Evolutionary conservation across 2,888 invertebrate species (phyloP), one percentile per base, ranked within the genome.

Genomic region (Tetanocera ferruginea): DNA sequence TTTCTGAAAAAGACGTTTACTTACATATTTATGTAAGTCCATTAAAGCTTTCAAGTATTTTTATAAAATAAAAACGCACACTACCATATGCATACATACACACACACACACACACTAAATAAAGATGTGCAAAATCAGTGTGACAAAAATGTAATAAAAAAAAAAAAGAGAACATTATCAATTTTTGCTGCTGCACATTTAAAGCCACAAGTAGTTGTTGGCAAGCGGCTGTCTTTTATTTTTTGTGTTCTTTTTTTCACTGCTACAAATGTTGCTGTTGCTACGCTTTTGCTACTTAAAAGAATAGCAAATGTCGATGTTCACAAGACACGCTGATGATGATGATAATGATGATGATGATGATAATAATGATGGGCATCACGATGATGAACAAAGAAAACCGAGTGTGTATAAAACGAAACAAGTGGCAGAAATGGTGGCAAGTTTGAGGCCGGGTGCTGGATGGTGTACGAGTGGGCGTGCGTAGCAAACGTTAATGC

Each of bases 131-230:
- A 64, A 64, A 64, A 34, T n/a, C 0, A 64, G 64, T 64, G 14
- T 34, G 34, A 64, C 28, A 31, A 34, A 64, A 64, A 64, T 43
- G 14, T 43, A 43, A 43, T 43, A 43, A 64, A 31, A 62, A n/a
- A 11, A 69, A n/a, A 66, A 66, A 17, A n/a, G 17, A 60, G 31
- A 6, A 31, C 64, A 31, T 49, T 37, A 57, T 57, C 72, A 57
- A 57, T 57, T 62, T 43, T 60, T 17, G 62, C 19, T 17, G 62
- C 19, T 28, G 62, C 62, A 73, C 62, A 73, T 73, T 73, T 62
- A 60, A 73, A 73, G 73, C 73, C 73, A 62, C 73, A 73, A 73
- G 73, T 73, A 62, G 73, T 73, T 73, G 73, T 49, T 43, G 43
- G 43, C 69, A 69, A 49, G 19, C 19, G 23, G 55, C 17, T n/a